Base-by-base conservation (phyloP, 2,888 invertebrate species). In the Aphidoletes aphidimyza region DNA sequence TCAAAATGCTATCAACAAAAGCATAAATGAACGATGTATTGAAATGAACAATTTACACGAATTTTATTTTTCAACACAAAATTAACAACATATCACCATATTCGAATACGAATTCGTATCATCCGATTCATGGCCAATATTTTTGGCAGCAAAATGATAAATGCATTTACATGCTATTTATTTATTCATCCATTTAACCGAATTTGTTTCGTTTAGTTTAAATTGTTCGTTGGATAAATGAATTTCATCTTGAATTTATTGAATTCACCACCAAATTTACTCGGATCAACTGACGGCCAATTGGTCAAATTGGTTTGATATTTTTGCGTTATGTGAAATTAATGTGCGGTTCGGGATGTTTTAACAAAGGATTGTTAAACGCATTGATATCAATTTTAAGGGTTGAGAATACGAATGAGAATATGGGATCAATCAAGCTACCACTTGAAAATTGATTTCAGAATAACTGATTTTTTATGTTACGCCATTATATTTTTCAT, bases 171-270 rank as follows among this genome's bases (percentile, higher is more conserved):
- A 69, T 30, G 69, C 69, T 30, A 14, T 69, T 69, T 69, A 69
- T 69, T 69, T 69, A 69, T 69, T 69, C 69, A 69, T 30, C 69
- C 34, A 69, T 69, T 69, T 69, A 30, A 69, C 69, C 69, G n/a
- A 69, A 69, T 69, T 69, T 69, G 69, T 69, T 69, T 30, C 69
- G 69, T 69, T 69, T 69, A 69, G 30, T 69, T 69, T 69, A 30
- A 69, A 69, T 69, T n/a, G n/a, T n/a, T 11, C 69, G 14, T 30
- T 6, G 34, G 14, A 69, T 69, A 54, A 54, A 54, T 54, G 22
- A 14, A 54, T 22, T 54, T 5, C 54, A 26, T 26, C 5, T 54
- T 54, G 54, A 6, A 54, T 54, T 69, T 54, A n/a, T n/a, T n/a
- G n/a, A n/a, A n/a, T n/a, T n/a, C n/a, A n/a, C n/a, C n/a, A n/a